Evolutionary conservation across 2,113 vertebrate genomes (phyloP).

Genomic region (Ramphastos sulfuratus): DNA sequence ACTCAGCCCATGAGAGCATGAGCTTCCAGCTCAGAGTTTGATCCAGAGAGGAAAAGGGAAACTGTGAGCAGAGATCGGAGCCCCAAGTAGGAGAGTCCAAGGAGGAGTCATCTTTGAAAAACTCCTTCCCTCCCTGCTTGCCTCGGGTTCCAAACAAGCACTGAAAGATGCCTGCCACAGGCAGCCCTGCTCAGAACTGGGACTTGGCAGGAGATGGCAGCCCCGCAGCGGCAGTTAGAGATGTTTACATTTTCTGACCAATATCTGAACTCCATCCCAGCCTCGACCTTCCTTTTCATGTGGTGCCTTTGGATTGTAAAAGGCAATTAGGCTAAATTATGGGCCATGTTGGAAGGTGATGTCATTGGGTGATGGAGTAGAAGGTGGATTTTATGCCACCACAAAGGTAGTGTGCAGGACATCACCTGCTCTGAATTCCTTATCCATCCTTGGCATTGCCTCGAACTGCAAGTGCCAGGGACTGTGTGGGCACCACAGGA

Average conservation of each 20-base stretch:
- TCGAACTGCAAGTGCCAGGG: background rate
- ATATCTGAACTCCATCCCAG: conserved; percentile 48
- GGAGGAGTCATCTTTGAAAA: conserved; percentile 67
- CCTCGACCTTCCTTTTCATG: conserved; percentile 63
- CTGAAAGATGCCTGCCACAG: conserved; percentile 44
- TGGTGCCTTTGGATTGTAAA: conserved; percentile 53
- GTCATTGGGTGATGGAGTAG: conserved; percentile 13
- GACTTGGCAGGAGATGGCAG: conserved; percentile 67
- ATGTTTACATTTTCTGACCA: conserved; percentile 64
- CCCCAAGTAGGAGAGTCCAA: conserved; percentile 60
- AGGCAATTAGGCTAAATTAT: conserved; percentile 34
- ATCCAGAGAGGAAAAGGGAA: conserved; percentile 67
- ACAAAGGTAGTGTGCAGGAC: background rate
- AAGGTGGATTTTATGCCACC: background rate
- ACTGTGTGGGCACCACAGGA: background rate
- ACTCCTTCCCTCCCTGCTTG: conserved; percentile 72
- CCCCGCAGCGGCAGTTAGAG: conserved; percentile 32
- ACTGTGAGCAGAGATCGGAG: conserved; percentile 70
- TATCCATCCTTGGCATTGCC: background rate
- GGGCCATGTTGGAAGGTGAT: conserved; percentile 28
- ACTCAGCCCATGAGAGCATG: conserved; percentile 32
- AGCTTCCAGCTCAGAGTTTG: conserved; percentile 55
- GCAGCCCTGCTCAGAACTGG: conserved; percentile 47
- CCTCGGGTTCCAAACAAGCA: conserved; percentile 64
- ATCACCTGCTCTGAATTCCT: conserved; percentile 43